Evolutionary conservation across 1,140 invertebrate species (phyloP), one percentile per base, ranked within the genome.

Genomic region (Ganaspis sp.): DNA sequence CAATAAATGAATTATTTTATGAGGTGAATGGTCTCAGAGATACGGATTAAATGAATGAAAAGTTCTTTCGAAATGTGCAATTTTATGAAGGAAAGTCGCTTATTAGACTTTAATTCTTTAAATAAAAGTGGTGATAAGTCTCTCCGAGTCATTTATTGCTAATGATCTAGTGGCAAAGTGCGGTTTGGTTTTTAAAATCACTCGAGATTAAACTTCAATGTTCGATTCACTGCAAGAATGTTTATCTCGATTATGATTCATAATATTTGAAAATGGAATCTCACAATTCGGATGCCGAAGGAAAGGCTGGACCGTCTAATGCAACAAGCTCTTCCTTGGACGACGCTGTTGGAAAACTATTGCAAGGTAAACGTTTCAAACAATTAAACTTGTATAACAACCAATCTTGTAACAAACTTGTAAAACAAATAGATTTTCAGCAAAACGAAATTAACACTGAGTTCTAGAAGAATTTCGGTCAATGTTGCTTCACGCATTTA

Each of bases 311-410:
- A 42, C 74, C 87, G 9, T 90, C 88, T 9, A 85, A 40, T 78
- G 71, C 76, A 12, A 85, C 89, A 38, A 77, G 79, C 15, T 88
- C 73, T 78, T 77, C 87, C 1, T 77, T 91, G 54, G 90, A 91
- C 69, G 90, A 91, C 72, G 90, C 89, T 9, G 90, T 91, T 1
- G 90, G 89, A 69, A 91, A 91, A 75, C 76, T 91, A 19, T 78
- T 91, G 8, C 89, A 91, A 89, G 90, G 90, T 91, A 42, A 64
- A n/a, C n/a, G n/a, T n/a, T n/a, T n/a, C n/a, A n/a, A n/a, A n/a
- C n/a, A n/a, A n/a, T n/a, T n/a, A n/a, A n/a, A n/a, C n/a, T n/a
- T n/a, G n/a, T n/a, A n/a, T n/a, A n/a, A n/a, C n/a, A n/a, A n/a
- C n/a, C n/a, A n/a, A n/a, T n/a, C n/a, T n/a, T n/a, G n/a, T n/a